These are phyloP conservation scores for Lepidochitona cinerea DNA, from an alignment of 2,888 invertebrate species.

Conservation along the genomic window DNA sequence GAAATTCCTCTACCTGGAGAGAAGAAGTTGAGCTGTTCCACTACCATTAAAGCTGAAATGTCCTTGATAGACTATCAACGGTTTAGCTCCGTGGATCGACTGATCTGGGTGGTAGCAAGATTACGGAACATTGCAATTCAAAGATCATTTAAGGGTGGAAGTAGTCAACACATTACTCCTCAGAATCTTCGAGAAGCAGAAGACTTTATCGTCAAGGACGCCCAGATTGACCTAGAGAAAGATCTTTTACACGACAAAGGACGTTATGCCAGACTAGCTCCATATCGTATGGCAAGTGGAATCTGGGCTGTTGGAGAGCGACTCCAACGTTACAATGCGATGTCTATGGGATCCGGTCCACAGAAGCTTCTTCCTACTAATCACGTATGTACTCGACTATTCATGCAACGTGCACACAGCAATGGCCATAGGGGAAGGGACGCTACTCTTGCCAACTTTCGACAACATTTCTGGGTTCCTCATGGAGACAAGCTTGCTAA, in stretches of 20 bases:
- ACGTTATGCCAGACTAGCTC: not conserved
- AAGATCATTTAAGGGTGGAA: not conserved
- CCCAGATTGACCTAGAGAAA: not conserved
- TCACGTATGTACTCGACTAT: not conserved
- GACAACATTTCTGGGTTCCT: constrained; percentile 4
- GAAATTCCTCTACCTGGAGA: not conserved
- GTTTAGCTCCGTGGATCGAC: not conserved
- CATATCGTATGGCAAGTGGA: not conserved
- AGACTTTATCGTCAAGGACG: not conserved
- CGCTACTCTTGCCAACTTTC: constrained; percentile 7
- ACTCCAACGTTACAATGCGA: not conserved
- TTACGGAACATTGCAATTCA: not conserved
- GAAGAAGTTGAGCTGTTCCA: not conserved
- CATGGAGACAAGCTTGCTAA: constrained; percentile 1
- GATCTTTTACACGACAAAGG: not conserved
- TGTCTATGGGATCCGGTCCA: not conserved
- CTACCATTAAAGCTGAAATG: not conserved
- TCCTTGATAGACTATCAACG: not conserved
- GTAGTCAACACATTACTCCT: not conserved
- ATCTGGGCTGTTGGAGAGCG: constrained; percentile 8
- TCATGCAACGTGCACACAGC: constrained; percentile 3
- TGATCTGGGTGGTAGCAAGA: not conserved
- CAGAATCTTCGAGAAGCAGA: not conserved
- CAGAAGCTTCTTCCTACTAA: not conserved
- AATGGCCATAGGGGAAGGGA: constrained; percentile 3